A percentile compares a stretch with the other conserved stretches of the same genome.
These are phyloP conservation scores for Amyelois transitella DNA, from an alignment of 1,140 invertebrate genomes.

Conservation along the genomic window DNA sequence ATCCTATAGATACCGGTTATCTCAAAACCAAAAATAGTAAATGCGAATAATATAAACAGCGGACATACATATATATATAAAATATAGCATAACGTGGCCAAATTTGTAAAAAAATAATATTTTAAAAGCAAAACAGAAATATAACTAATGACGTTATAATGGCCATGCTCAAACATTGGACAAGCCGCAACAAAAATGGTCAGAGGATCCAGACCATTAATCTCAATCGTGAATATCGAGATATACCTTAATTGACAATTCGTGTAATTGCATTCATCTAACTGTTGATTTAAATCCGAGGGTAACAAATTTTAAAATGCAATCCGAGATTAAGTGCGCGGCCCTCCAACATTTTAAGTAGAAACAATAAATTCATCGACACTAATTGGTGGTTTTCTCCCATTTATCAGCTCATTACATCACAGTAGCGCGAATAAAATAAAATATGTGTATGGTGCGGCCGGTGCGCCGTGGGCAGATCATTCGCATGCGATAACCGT, in stretches of 20 bases:
- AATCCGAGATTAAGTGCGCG: slow-evolving; percentile 65
- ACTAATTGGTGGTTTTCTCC: slow-evolving; percentile 74
- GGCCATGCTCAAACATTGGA: slow-evolving; percentile 7
- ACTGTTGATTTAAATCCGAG: slow-evolving; percentile 57
- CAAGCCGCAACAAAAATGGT: slow-evolving; percentile 7
- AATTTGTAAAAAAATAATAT: no score
- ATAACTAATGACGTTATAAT: slow-evolving; percentile 2
- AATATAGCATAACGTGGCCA: neutral
- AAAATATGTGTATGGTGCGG: slow-evolving; percentile 70
- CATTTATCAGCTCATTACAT: slow-evolving; percentile 74
- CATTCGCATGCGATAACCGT: slow-evolving; percentile 72
- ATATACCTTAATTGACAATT: slow-evolving; percentile 42
- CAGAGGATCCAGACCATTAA: slow-evolving; percentile 14
- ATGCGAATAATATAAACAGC: neutral
- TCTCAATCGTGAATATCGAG: slow-evolving; percentile 15
- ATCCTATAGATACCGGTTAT: neutral
- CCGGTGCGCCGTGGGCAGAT: slow-evolving; percentile 66
- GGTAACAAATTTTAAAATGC: slow-evolving; percentile 55
- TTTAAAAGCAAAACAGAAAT: neutral
- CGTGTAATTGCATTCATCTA: slow-evolving; percentile 53
- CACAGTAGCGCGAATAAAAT: slow-evolving; percentile 74
- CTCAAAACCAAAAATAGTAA: neutral
- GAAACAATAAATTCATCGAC: slow-evolving; percentile 74
- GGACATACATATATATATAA: neutral
- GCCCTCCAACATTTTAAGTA: slow-evolving; percentile 72